phyloP scores from a whole-genome alignment of 2,888 invertebrate genomes.

The Oithona nana region DNA sequence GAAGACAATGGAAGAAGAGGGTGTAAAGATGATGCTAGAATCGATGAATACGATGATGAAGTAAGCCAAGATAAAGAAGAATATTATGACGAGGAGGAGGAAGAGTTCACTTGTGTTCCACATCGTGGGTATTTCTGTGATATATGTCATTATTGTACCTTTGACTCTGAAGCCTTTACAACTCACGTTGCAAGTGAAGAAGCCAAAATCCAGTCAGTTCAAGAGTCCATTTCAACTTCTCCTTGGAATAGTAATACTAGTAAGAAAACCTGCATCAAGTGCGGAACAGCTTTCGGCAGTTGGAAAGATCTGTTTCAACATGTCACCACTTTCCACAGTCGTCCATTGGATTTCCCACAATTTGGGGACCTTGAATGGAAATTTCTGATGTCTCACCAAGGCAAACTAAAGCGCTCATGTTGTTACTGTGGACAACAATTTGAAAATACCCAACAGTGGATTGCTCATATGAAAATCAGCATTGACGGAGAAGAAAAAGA shows the following conservation, averaged over 20 bases:
- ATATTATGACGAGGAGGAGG: not conserved
- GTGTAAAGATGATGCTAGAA: too few species aligned
- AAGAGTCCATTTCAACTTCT: not conserved
- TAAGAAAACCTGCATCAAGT: not conserved
- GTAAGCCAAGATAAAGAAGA: not conserved
- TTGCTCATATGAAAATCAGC: not conserved
- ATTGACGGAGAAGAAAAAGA: not conserved
- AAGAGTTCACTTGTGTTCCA: not conserved
- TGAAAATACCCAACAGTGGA: not conserved
- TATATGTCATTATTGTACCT: not conserved
- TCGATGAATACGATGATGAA: too few species aligned
- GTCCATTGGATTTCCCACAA: not conserved
- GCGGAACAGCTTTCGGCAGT: not conserved
- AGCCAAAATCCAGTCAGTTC: not conserved
- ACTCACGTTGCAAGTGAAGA: not conserved
- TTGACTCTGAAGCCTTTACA: not conserved
- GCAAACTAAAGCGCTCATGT: not conserved
- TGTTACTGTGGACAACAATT: not conserved
- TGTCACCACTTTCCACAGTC: not conserved
- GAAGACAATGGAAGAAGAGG: too few species aligned
- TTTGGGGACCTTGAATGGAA: not conserved
- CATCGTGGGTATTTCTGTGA: not conserved
- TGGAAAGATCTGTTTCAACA: not conserved
- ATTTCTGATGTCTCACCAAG: not conserved
- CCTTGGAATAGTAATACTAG: too few species aligned